phyloP scores from a whole-genome alignment of 2,888 invertebrate genomes.

The Cynaeus angustus region DNA sequence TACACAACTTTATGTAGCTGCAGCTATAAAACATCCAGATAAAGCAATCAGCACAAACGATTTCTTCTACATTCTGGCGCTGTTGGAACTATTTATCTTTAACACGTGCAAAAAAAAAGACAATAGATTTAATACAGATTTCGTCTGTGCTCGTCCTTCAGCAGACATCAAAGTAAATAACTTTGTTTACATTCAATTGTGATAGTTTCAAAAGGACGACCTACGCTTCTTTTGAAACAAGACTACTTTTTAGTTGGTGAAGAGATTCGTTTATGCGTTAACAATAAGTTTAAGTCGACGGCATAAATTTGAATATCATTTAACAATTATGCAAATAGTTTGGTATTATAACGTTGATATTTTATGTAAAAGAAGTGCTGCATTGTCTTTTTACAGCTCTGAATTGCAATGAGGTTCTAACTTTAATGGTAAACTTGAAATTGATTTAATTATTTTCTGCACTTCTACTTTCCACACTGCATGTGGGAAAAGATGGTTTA shows the following conservation, averaged over 20 bases:
- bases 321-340: slow-evolving; percentile 37
- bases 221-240: slow-evolving; percentile 17
- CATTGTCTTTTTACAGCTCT: slow-evolving; percentile 25
- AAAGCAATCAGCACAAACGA: slow-evolving; percentile 8
- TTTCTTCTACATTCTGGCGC: slow-evolving; percentile 8
- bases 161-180: slow-evolving; percentile 25
- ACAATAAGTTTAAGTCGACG: slow-evolving; percentile 29
- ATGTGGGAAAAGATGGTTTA: slow-evolving; percentile 28
- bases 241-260: slow-evolving; percentile 13
- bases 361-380: slow-evolving; percentile 30
- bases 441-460: slow-evolving; percentile 24
- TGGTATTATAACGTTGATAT: slow-evolving; percentile 27
- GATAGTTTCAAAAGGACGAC: slow-evolving; percentile 11
- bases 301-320: slow-evolving; percentile 42
- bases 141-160: neutral
- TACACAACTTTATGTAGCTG: neutral
- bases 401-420: slow-evolving; percentile 8
- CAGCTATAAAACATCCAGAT: slow-evolving; percentile 8
- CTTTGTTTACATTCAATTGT: slow-evolving; percentile 25
- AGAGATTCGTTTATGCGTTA: slow-evolving; percentile 15
- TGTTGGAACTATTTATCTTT: slow-evolving; percentile 2
- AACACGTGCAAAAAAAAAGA: slow-evolving; percentile 5
- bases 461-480: no score
- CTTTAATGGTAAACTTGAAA: slow-evolving; percentile 18
- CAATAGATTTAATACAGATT: neutral